Percentiles rank a stretch among this genome's conserved stretches.
phyloP scores from a whole-genome alignment of 2,113 vertebrate genomes.

The Scalopus aquaticus region DNA sequence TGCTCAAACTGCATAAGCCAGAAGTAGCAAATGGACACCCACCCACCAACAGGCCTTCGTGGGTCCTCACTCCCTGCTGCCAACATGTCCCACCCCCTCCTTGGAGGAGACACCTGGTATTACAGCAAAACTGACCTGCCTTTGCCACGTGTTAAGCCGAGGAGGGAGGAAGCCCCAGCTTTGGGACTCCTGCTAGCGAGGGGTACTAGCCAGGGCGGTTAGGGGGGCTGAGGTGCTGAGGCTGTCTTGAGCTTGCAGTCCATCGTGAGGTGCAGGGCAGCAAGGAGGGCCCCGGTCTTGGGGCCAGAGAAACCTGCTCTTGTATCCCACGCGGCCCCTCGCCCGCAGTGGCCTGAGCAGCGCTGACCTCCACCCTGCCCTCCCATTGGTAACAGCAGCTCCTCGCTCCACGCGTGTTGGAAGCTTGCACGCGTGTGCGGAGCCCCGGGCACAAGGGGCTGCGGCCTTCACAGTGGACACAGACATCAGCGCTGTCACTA shows the following conservation, averaged over 20 bases:
- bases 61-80: background rate
- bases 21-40: background rate
- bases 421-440: background rate
- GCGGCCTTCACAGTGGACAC: background rate
- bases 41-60: fast-evolving
- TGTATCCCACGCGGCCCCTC: background rate
- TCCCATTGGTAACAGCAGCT: background rate
- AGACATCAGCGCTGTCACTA: background rate
- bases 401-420: background rate
- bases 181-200: background rate
- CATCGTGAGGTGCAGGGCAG: too few relatives aligned
- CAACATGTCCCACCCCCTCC: fast-evolving
- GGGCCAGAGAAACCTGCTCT: background rate
- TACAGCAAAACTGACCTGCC: background rate
- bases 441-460: background rate
- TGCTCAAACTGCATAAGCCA: background rate
- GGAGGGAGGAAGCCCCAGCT: background rate
- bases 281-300: background rate
- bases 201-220: background rate
- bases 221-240: background rate
- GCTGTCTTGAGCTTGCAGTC: background rate
- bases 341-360: fast-evolving
- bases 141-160: background rate
- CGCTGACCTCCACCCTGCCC: background rate
- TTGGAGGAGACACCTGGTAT: background rate